phyloP scores from a whole-genome alignment of 35 echinoderm and acorn worm species.

The Ptychodera flava region DNA sequence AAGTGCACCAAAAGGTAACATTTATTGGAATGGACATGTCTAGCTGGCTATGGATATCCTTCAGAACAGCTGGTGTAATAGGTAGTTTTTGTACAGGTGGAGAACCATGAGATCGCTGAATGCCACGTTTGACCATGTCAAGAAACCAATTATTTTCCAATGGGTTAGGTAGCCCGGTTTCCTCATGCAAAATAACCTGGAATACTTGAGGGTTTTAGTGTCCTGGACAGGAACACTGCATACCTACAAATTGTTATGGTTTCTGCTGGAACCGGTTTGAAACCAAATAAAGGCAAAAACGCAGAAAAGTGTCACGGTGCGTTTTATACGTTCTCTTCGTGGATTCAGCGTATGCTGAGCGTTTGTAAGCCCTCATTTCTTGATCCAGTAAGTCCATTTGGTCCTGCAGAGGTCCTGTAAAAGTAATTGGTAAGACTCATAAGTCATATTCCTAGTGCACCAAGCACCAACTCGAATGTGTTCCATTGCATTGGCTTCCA shows the following conservation, averaged over 20 bases:
- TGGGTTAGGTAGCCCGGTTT: background rate
- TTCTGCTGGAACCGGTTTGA: background rate
- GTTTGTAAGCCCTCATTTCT: background rate
- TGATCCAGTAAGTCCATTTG: background rate
- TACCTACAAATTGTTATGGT: background rate
- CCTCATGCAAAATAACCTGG: background rate
- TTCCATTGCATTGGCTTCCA: background rate
- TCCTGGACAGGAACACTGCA: background rate
- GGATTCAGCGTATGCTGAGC: background rate
- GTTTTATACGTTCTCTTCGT: background rate
- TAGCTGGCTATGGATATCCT: background rate
- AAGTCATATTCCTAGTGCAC: background rate
- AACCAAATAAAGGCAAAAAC: background rate
- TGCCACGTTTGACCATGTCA: background rate
- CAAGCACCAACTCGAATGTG: background rate
- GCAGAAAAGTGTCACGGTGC: background rate
- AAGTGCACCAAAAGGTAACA: no score
- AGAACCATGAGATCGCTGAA: background rate
- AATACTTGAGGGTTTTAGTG: background rate
- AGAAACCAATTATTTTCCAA: background rate
- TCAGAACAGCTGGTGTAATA: background rate
- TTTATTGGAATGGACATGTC: background rate
- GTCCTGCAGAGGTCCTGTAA: background rate
- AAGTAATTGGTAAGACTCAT: background rate
- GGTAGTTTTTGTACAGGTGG: background rate